These are phyloP conservation scores for Gorsachius magnificus DNA, from an alignment of 2,797 vertebrate species.

Conservation along the genomic window DNA sequence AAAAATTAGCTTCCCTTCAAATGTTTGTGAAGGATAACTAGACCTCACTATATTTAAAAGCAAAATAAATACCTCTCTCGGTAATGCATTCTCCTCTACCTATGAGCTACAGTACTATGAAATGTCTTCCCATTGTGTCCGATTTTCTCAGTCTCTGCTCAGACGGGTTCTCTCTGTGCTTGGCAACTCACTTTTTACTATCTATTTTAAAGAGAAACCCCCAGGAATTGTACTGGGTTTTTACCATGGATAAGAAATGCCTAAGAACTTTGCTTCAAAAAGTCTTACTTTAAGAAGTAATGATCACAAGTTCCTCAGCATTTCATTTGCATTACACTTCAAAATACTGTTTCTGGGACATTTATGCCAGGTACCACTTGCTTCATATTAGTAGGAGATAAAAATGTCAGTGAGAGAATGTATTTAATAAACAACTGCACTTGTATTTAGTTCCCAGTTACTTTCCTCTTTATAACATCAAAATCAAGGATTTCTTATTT, in stretches of 20 bases:
- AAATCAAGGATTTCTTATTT: background rate
- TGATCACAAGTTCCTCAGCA: background rate
- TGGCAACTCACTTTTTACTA: background rate
- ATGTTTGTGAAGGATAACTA: background rate
- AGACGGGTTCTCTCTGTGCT: fast-evolving
- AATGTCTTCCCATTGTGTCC: background rate
- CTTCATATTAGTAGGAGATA: background rate
- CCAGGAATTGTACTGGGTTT: background rate
- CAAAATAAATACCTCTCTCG: background rate
- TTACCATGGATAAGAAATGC: background rate
- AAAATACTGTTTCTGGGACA: background rate
- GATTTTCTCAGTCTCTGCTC: background rate
- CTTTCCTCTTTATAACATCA: background rate
- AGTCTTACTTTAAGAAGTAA: background rate
- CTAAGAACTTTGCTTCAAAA: background rate
- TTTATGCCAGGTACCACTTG: background rate
- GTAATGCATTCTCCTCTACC: background rate
- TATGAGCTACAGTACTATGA: background rate
- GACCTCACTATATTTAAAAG: background rate
- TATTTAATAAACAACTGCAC: background rate
- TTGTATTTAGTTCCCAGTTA: background rate
- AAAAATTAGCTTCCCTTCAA: background rate
- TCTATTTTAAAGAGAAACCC: background rate
- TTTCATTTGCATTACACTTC: background rate
- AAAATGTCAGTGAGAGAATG: background rate